These are phyloP conservation scores for Pagetopsis macropterus DNA, from an alignment of 2,797 vertebrate species.

Conservation along the genomic window DNA sequence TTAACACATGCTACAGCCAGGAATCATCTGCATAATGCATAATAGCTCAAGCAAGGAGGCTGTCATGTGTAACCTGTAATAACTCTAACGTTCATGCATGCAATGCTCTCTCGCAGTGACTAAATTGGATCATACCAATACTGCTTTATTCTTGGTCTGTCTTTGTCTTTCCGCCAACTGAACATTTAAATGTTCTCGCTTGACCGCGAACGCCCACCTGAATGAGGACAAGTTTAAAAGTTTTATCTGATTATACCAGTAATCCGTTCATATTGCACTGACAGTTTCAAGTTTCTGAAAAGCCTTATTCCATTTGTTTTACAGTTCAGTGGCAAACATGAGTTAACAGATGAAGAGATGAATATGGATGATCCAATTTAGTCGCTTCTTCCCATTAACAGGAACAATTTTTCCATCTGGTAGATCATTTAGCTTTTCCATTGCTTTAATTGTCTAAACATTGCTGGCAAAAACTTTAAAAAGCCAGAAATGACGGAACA, in stretches of 20 bases:
- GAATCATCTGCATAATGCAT: slow-evolving; percentile 36
- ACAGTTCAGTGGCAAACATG: slow-evolving; percentile 1
- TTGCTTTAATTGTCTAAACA: background rate
- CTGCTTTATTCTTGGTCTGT: slow-evolving; percentile 13
- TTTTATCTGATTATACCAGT: slow-evolving; percentile 50
- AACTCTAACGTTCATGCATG: slow-evolving; percentile 12
- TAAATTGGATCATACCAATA: slow-evolving; percentile 8
- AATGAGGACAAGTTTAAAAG: slow-evolving; percentile 32
- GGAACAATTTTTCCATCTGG: slow-evolving; percentile 9
- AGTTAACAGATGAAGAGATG: slow-evolving; percentile 19
- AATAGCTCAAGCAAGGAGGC: slow-evolving; percentile 12
- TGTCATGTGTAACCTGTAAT: slow-evolving; percentile 31
- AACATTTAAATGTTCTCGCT: background rate
- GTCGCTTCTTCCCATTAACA: slow-evolving; percentile 2
- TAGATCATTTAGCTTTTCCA: background rate
- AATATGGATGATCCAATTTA: slow-evolving; percentile 15
- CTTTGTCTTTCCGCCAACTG: slow-evolving; percentile 10
- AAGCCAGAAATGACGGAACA: slow-evolving; percentile 8
- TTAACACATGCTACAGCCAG: background rate
- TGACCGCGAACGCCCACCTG: background rate
- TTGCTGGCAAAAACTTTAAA: slow-evolving; percentile 3
- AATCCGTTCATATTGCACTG: slow-evolving; percentile 27
- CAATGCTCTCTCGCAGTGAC: background rate
- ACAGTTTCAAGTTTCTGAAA: slow-evolving; percentile 31
- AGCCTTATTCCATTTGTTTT: slow-evolving; percentile 30